Evolutionary conservation across 2,113 vertebrate genomes (phyloP), one percentile per base, ranked within the genome.

Genomic region (Daubentonia madagascariensis): DNA sequence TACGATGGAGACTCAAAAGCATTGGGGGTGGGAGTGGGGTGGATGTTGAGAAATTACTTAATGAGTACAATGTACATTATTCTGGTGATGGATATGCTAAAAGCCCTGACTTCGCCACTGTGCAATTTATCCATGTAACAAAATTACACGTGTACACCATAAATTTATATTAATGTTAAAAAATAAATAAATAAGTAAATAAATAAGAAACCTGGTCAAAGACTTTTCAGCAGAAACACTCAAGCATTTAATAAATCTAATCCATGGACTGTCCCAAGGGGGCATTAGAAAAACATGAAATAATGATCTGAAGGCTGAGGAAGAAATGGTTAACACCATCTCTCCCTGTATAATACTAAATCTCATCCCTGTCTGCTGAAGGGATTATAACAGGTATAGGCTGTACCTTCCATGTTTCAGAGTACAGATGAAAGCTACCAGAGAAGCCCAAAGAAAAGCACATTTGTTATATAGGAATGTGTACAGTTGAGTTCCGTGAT

Each of bases 161-260:
- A 57, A 57, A 57, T 57, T 22, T 57, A 57, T 57, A 57, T 20
- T 22, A 8, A 57, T 57, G 54, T 22, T n/a, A n/a, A n/a, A n/a
- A 20, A 57, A 57, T 57, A 8, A 57, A 57, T 54, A 54, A 54
- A 52, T 57, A 57, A 57, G 8, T 57, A 57, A 57, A 2, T 8
- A 57, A 57, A 20, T 32, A 92, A 94, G 37, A 96, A 65, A 78
- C 16, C 30, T 96, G 54, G 23, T 63, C 70, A 92, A 94, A 94
- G 43, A 57, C 32, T 59, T 95, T 70, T 92, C 78, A 30, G 7
- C 18, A 79, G 93, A 88, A 91, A 30, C 6, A 90, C 2, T 97
- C 22, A 65, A 86, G 50, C 20, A 94, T 11, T 93, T 89, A 85
- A 61, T 83, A 95, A 87, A 89, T 61, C 57, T 95, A 97, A 96